Conservation (phyloP, 2,113 vertebrate species). For the Petroica traversi region DNA sequence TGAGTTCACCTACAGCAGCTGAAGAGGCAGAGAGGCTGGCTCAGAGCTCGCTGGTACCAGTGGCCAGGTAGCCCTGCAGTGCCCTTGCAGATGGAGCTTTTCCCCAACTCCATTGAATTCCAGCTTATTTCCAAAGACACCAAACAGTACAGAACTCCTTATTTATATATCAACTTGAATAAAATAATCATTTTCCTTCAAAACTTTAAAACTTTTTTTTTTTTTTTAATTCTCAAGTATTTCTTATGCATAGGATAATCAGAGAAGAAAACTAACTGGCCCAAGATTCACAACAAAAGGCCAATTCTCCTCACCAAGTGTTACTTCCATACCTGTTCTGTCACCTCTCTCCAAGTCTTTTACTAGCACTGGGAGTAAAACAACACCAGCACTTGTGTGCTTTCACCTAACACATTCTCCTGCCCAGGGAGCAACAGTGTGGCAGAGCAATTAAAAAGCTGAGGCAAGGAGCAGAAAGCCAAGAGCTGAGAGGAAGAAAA, state of each 20-base stretch:
- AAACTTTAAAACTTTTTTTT: background rate
- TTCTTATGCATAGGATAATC: background rate
- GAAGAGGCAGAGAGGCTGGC: background rate
- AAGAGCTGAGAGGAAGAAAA: background rate
- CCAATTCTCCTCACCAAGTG: background rate
- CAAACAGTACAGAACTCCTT: background rate
- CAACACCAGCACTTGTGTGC: rapidly evolving
- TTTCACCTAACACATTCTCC: background rate
- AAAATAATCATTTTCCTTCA: background rate
- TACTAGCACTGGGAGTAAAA: background rate
- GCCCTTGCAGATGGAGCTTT: rapidly evolving
- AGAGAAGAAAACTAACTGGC: background rate
- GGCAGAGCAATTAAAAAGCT: background rate
- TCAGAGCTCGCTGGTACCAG: rapidly evolving
- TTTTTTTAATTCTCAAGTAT: background rate
- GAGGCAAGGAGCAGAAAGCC: background rate
- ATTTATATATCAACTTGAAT: background rate
- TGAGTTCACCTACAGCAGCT: background rate
- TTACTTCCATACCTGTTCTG: background rate
- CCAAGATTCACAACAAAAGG: background rate
- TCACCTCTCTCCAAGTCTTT: background rate
- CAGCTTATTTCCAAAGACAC: background rate
- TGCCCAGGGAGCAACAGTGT: background rate
- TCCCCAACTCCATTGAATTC: background rate
- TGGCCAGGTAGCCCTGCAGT: background rate